Percentiles rank a stretch among this genome's conserved stretches.
These are phyloP conservation scores for Hemicordylus capensis DNA, from an alignment of 2,113 vertebrate species.

Conservation along the genomic window DNA sequence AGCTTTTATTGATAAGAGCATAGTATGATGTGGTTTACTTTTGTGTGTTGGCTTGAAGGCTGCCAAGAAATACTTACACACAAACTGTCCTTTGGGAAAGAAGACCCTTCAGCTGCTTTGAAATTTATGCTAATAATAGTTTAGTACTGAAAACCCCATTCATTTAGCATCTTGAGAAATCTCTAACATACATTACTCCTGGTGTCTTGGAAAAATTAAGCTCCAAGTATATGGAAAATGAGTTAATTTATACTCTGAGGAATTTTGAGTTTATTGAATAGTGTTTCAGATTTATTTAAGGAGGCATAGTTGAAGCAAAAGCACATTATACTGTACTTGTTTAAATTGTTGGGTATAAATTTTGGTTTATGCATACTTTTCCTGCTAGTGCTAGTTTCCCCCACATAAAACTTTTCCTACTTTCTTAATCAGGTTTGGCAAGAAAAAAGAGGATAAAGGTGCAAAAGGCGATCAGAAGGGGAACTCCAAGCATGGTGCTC, in stretches of 20 bases:
- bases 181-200: not conserved
- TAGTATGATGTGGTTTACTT: not conserved
- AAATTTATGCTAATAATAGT: not conserved
- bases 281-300: not conserved
- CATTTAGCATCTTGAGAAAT: constrained; percentile 10
- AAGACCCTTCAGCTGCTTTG: constrained; percentile 1
- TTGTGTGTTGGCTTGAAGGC: not conserved
- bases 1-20: not conserved
- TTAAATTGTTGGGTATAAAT: constrained; percentile 1
- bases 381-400: constrained; percentile 29
- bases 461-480: constrained; percentile 84
- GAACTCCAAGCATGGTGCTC: constrained; percentile 73
- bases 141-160: not conserved
- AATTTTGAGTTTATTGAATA: constrained; percentile 18
- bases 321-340: not conserved
- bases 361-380: constrained; percentile 22
- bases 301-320: constrained; percentile 8
- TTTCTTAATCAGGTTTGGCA: constrained; percentile 86
- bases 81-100: not conserved
- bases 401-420: constrained; percentile 30
- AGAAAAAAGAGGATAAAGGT: constrained; percentile 91
- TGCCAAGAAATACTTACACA: not conserved
- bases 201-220: constrained; percentile 6
- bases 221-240: constrained; percentile 18
- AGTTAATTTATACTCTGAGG: not conserved